Evolutionary conservation across 2,888 invertebrate genomes (phyloP), one percentile per base, ranked within the genome.

Genomic region (Drosophila kambysellisi): DNA sequence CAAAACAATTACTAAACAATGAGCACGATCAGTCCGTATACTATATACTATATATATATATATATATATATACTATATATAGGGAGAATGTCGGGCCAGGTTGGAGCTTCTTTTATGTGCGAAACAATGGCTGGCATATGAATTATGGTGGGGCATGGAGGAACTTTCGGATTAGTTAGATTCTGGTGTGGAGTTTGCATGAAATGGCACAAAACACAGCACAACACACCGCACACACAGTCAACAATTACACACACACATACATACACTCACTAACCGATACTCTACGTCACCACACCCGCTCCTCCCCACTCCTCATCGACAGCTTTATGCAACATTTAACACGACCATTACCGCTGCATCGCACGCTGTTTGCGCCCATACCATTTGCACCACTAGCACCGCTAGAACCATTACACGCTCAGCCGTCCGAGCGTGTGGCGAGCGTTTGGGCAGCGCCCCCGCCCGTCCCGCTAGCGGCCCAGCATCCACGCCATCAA

Each of bases 251-350:
- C 39, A 30, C 53, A 30, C 53, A 39, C 33, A 11, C 33, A 33
- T 9, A 11, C 11, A 25, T 30, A 58, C 52, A 64, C 57, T 70
- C 60, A 83, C 68, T 66, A 66, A 73, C 66, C 58, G 6, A 53
- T 20, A 62, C 58, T 69, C 52, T 72, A 32, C 62, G 81, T 61
- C 68, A 35, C 70, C 72, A 80, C 52, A 20, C 11, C 20, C 5
- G 46, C 46, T 46, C 68, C 52, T 67, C 30, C 41, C 58, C 43
- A 51, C 71, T 41, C 15, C 71, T 69, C 53, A 69, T 65, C 59
- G 50, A 70, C 85, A 91, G 91, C 90, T 89, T 90, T 82, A 88
- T 91, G 86, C 88, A 89, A 87, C 91, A 91, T 73, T 70, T 88
- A 90, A 91, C 90, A 87, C 82, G 87, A 32, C 87, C 91, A 83